Base-by-base conservation (phyloP, 2,113 vertebrate species). In the Urocynchramus pylzowi region DNA sequence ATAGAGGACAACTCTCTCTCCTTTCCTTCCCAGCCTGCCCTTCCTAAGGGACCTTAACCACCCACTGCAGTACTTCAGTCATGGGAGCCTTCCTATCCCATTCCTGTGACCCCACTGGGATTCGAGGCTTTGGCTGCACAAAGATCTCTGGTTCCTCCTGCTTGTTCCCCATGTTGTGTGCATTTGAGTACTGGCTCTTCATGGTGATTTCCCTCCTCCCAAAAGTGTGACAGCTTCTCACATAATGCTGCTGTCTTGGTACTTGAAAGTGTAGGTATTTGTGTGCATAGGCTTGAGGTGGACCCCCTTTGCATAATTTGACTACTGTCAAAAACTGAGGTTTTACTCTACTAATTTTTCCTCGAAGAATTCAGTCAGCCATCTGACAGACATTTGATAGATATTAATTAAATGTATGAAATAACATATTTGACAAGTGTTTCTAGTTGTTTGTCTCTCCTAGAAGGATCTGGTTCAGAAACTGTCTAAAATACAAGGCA, bases 401-500 rank as follows among this genome's bases (percentile, higher is more conserved):
- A 84, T 96, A 95, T 95, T 95, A 95, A 91, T 94, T 88, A 95
- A 87, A 84, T 81, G 64, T 89, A 81, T 87, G 77, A 95, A 95
- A 91, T 89, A 96, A 93, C 89, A 84, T 93, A 85, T 95, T 94
- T 93, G 91, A 95, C 91, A 96, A 97, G 94, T 95, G 88, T 90
- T 96, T 86, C 82, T 83, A 76, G 85, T 88, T 93, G 88, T 94
- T 95, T 96, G 53, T 95, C 75, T 96, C 78, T 91, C 23, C 82
- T 86, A 45, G 92, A 92, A 96, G 42, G 71, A 80, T 84, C 50
- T 90, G 63, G 28, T 87, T 93, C 67, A 94, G 88, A 80, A 93
- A 80, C 45, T 95, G 85, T 84, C 90, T 77, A 90, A 95, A 86
- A 83, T 42, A 63, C 42, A 79, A 84, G 81, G 37, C 14, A 86